phyloP scores from a whole-genome alignment of 2,888 invertebrate species.

The Ennomos fuscantarius region DNA sequence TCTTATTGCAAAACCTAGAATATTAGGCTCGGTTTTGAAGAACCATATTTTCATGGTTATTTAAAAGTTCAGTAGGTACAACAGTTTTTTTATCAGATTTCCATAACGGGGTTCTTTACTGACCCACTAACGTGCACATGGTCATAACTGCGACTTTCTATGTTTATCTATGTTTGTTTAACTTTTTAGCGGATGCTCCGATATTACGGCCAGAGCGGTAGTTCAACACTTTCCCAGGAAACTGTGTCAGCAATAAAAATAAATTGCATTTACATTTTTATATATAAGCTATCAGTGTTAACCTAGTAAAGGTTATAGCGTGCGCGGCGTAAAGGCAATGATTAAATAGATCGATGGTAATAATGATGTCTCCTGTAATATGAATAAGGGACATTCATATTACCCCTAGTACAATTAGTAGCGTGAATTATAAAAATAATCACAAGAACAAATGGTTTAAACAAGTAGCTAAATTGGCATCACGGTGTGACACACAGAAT shows the following conservation, averaged over 20 bases:
- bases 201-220: constrained; percentile 41
- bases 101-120: constrained; percentile 44
- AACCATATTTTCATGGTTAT: too few species aligned
- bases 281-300: constrained; percentile 28
- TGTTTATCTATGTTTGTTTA: constrained; percentile 52
- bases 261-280: constrained; percentile 28
- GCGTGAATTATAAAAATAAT: too few species aligned
- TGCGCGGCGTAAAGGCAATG: not conserved
- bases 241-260: constrained; percentile 37
- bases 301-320: constrained; percentile 17
- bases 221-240: constrained; percentile 50
- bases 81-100: constrained; percentile 33
- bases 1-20: too few species aligned
- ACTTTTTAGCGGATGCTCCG: constrained; percentile 58
- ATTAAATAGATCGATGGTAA: too few species aligned
- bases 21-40: too few species aligned
- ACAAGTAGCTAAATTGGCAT: too few species aligned
- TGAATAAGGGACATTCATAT: too few species aligned
- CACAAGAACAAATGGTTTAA: too few species aligned
- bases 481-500: too few species aligned
- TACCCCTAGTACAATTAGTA: too few species aligned
- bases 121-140: constrained; percentile 57
- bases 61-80: too few species aligned
- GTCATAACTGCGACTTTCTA: constrained; percentile 54
- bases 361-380: too few species aligned